These are phyloP conservation scores for Archegozetes longisetosus DNA, from an alignment of 1,140 invertebrate species.

Conservation along the genomic window DNA sequence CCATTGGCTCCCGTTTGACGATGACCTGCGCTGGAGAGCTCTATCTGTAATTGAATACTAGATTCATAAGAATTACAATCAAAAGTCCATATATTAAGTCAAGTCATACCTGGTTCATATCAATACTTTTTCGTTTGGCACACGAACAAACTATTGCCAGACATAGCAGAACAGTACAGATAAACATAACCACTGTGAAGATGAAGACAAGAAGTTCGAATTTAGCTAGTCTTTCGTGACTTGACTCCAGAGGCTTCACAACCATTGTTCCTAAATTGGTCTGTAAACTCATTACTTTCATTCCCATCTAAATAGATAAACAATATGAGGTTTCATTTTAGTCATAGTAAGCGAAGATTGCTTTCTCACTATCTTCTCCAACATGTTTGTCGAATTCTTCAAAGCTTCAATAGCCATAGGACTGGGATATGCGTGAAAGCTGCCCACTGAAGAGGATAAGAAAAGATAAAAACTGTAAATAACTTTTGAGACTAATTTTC, in stretches of 20 bases:
- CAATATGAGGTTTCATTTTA: no score
- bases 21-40: neutral
- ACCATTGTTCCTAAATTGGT: neutral
- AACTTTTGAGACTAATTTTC: neutral
- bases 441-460: neutral
- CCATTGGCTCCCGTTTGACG: neutral
- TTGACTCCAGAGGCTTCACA: neutral
- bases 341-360: neutral
- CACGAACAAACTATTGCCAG: neutral
- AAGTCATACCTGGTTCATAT: neutral
- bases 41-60: neutral
- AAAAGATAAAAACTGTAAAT: neutral
- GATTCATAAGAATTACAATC: neutral
- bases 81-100: neutral
- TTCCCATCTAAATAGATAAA: neutral
- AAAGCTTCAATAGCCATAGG: neutral
- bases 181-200: neutral
- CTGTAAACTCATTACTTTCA: neutral
- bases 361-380: neutral
- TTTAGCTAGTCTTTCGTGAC: neutral
- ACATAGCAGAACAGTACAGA: neutral
- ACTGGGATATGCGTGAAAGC: neutral
- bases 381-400: neutral
- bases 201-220: neutral
- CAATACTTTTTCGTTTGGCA: neutral